Base-by-base conservation (phyloP, 2,113 vertebrate species). In the Misgurnus anguillicaudatus region DNA sequence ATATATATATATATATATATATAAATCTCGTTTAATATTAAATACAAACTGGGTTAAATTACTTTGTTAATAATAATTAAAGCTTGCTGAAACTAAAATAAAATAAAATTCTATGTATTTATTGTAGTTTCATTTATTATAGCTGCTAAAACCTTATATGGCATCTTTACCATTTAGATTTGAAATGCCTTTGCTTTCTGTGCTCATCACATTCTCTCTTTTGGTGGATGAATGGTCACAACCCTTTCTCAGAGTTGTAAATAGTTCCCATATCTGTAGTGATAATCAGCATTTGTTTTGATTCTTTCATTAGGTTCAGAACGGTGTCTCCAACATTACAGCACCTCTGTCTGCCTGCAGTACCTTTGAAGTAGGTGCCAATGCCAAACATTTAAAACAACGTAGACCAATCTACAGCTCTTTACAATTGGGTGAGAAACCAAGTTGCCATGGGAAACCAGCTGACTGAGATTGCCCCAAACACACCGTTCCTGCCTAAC, bases 391-490 rank as follows among this genome's bases (percentile, higher is more conserved):
- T 24, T 77, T 89, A 79, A 76, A 78, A 45, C 14, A 81, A 74
- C 71, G 69, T 57, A 78, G 62, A 65, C 82, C 75, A 82, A 87
- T 86, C 85, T 80, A 82, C 82, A 85, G 67, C 85, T 85, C 87
- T 82, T 67, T 80, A 79, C 82, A 78, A 86, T 85, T 76, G 73
- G 87, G 88, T 84, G 86, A 86, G 86, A 90, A 63, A 68, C 75
- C 69, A 24, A 72, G 70, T 71, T 67, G 72, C 77, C 82, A 96
- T 97, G 96, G 96, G 96, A 78, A 97, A 97, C 89, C 94, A 95
- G 86, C 84, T 96, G 85, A 94, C 94, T 0, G 94, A 96, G 66
- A 94, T 95, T n/a, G 93, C 94, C 0, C 94, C 94, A 5, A 91
- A 89, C 72, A 86, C 90, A 5, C 82, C 93, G 0, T 95, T 96